Evolutionary conservation across 2,113 vertebrate species (phyloP).

Genomic region (Thryonomys swinderianus): DNA sequence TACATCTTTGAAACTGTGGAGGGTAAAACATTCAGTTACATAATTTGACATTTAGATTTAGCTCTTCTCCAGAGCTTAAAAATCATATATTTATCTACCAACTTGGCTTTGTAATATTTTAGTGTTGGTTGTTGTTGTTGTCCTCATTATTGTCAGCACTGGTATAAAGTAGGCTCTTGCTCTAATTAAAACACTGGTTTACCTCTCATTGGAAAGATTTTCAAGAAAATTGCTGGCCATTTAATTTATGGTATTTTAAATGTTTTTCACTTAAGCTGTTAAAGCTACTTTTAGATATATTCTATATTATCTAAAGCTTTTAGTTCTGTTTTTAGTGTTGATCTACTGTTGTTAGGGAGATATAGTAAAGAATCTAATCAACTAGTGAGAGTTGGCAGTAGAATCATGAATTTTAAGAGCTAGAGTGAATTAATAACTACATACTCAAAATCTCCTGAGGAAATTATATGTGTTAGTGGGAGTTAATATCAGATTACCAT

Average conservation of each 20-base stretch:
- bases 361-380: slow-evolving; percentile 71
- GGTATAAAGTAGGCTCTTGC: slow-evolving; percentile 67
- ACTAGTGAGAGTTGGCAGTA: slow-evolving; percentile 73
- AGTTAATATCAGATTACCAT: background rate
- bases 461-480: slow-evolving; percentile 1
- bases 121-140: slow-evolving; percentile 52
- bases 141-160: background rate
- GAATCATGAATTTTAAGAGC: slow-evolving; percentile 67
- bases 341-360: slow-evolving; percentile 75
- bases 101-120: slow-evolving; percentile 71
- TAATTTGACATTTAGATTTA: slow-evolving; percentile 81
- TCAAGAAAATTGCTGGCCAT: slow-evolving; percentile 51
- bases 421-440: slow-evolving; percentile 33
- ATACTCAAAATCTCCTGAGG: slow-evolving; percentile 31
- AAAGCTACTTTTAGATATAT: slow-evolving; percentile 70
- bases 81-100: slow-evolving; percentile 69
- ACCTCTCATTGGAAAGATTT: slow-evolving; percentile 58
- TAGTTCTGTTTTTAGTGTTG: slow-evolving; percentile 69
- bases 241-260: slow-evolving; percentile 63
- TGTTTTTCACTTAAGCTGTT: slow-evolving; percentile 65
- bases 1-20: slow-evolving; percentile 71
- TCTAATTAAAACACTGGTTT: slow-evolving; percentile 65
- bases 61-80: slow-evolving; percentile 66
- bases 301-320: slow-evolving; percentile 72
- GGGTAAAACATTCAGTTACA: slow-evolving; percentile 76